phyloP scores from a whole-genome alignment of 30 jellyfish, hydroid and myxozoan genomes.

The Morbakka virulenta region DNA sequence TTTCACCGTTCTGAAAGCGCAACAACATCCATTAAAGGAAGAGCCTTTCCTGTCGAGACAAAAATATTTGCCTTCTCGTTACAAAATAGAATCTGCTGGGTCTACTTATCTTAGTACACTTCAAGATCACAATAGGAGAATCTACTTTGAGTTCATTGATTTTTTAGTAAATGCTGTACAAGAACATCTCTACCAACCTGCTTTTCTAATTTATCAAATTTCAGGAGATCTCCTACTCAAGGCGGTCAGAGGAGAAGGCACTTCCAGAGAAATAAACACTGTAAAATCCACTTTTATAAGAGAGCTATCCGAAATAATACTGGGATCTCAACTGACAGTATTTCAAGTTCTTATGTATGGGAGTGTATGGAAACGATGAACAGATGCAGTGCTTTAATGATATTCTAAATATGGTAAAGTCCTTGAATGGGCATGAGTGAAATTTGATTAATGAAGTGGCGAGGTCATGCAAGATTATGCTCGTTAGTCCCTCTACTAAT shows the following conservation, averaged over 20 bases:
- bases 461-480: not conserved
- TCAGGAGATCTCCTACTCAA: too few species aligned
- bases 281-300: too few species aligned
- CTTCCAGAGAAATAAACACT: too few species aligned
- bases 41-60: too few species aligned
- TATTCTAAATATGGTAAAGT: not conserved
- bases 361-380: too few species aligned
- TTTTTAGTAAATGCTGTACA: slow-evolving; percentile 1
- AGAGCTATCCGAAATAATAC: too few species aligned
- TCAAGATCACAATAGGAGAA: slow-evolving; percentile 6
- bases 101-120: not conserved
- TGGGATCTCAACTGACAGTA: too few species aligned
- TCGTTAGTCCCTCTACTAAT: not conserved
- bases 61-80: slow-evolving; percentile 17
- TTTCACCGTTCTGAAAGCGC: not conserved
- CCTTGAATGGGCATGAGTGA: not conserved
- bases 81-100: not conserved
- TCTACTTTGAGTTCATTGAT: slow-evolving; percentile 15
- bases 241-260: too few species aligned
- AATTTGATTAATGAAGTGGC: not conserved
- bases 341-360: too few species aligned
- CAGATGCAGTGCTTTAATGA: not conserved
- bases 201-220: not conserved
- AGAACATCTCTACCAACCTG: not conserved
- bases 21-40: slow-evolving; percentile 29